Evolutionary conservation across 2,113 vertebrate genomes (phyloP).

Genomic region (Prolemur simus): DNA sequence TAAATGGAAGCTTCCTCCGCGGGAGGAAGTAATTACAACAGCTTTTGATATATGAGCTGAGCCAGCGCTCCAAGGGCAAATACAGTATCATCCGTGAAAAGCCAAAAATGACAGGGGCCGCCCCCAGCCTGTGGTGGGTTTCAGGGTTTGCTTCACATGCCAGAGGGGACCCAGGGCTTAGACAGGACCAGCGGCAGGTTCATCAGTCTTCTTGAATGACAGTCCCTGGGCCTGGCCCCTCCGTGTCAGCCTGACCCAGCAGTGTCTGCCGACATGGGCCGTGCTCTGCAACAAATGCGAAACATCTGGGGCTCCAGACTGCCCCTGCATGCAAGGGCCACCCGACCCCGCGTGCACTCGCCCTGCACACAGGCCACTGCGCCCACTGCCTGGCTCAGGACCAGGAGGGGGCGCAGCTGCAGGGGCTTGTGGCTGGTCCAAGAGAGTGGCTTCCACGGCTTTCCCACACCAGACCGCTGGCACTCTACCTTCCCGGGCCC

Average conservation of each 20-base stretch:
- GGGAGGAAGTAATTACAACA: constrained; percentile 80
- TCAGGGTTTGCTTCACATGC: not conserved
- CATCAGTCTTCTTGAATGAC: not conserved
- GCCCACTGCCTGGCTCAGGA: not conserved
- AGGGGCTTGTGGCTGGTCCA: rapidly evolving
- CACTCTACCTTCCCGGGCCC: rapidly evolving
- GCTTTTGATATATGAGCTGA: constrained; percentile 81
- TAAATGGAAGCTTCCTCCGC: constrained; percentile 82
- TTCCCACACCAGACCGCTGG: rapidly evolving
- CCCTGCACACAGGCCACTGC: rapidly evolving
- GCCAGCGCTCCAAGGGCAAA: constrained; percentile 65
- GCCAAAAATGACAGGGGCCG: not conserved
- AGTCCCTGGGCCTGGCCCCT: not conserved
- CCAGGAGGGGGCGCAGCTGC: rapidly evolving
- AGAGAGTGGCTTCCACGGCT: rapidly evolving
- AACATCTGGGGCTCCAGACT: constrained; percentile 18
- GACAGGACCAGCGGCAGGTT: not conserved
- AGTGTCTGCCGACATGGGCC: not conserved
- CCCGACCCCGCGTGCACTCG: rapidly evolving
- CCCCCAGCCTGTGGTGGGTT: not conserved
- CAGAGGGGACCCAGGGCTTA: not conserved
- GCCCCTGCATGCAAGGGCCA: not conserved
- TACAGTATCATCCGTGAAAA: not conserved
- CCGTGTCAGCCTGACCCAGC: constrained; percentile 32
- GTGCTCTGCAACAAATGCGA: not conserved